Base-by-base conservation (phyloP, 2,888 invertebrate genomes). In the Rotaria socialis region DNA sequence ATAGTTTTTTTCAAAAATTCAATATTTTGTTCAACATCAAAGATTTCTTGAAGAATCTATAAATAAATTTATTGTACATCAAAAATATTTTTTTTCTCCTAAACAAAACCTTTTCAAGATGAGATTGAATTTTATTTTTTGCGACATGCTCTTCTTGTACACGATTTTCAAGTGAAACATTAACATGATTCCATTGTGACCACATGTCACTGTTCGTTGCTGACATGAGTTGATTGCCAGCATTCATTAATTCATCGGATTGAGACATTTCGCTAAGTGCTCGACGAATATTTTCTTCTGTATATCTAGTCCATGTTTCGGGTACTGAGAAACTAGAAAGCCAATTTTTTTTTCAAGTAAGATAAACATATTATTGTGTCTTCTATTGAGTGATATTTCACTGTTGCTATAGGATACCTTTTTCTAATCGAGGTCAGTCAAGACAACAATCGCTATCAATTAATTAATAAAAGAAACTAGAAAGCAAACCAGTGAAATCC, bases 21-120 rank as follows among this genome's bases (percentile, higher is more conserved):
- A 90, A 96, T 94, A 89, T 95, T 94, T 92, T 96, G 96, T 92
- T 96, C 96, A 89, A 96, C 93, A 90, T 96, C 96, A 90, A 96
- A 96, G 89, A 96, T 94, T 92, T 97, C 96, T 92, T 96, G 96
- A 90, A 96, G 95, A 60, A 95, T 93, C 95, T 95, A 88, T 4
- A 88, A 50, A 58, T 52, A 14, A 52, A 52, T 50, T 50, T 2
- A 2, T 35, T 35, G 35, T 5, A 47, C 4, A 47, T 47, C 11
- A 7, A 4, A 19, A 22, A 27, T 56, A 19, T 41, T 1, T 43
- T 24, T 22, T 14, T 41, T 50, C 11, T 8, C 3, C 11, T 52
- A 3, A 52, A 52, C 11, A 14, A 52, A 55, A 80, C 80, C 47
- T 80, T 80, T 67, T 91, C 90, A 50, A 91, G 89, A 88, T 91